Evolutionary conservation across 92 coral and sea anemone species (phyloP).

Genomic region (Virgularia gustaviana): DNA sequence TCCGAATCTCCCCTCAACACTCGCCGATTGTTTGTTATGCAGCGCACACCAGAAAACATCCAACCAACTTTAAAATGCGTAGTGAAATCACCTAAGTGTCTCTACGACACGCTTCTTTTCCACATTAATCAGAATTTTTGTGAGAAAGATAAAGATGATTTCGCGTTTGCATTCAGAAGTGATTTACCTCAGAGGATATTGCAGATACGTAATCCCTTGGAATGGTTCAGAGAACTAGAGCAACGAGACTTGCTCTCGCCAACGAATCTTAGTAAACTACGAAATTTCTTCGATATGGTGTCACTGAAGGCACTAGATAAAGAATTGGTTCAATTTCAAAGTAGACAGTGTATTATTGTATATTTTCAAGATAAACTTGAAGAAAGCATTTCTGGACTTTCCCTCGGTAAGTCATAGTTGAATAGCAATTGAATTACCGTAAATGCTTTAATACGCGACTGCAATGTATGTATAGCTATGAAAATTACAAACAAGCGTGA

Average conservation of each 20-base stretch:
- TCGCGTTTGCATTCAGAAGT: conserved; percentile 13
- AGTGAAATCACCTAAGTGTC: conserved; percentile 20
- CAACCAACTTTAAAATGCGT: conserved; percentile 16
- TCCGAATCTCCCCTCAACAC: too few species aligned
- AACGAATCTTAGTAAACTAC: background rate
- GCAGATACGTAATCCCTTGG: conserved; percentile 6
- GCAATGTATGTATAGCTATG: background rate
- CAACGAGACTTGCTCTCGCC: background rate
- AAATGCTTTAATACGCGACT: too few species aligned
- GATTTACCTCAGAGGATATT: conserved; percentile 1
- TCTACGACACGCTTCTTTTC: conserved; percentile 13
- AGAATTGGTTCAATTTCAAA: background rate
- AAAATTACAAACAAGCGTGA: too few species aligned
- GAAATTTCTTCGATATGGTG: background rate
- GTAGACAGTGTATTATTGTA: background rate
- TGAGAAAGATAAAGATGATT: conserved; percentile 7
- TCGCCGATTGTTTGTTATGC: conserved; percentile 3
- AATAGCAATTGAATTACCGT: too few species aligned
- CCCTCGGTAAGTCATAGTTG: background rate
- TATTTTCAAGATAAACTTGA: conserved; percentile 21
- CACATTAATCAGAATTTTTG: conserved; percentile 11
- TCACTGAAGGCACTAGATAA: background rate
- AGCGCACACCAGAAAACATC: background rate
- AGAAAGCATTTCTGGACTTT: background rate
- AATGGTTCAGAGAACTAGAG: conserved; percentile 12